These are phyloP conservation scores for Mylabris sibirica DNA, from an alignment of 2,888 invertebrate genomes.

Conservation along the genomic window DNA sequence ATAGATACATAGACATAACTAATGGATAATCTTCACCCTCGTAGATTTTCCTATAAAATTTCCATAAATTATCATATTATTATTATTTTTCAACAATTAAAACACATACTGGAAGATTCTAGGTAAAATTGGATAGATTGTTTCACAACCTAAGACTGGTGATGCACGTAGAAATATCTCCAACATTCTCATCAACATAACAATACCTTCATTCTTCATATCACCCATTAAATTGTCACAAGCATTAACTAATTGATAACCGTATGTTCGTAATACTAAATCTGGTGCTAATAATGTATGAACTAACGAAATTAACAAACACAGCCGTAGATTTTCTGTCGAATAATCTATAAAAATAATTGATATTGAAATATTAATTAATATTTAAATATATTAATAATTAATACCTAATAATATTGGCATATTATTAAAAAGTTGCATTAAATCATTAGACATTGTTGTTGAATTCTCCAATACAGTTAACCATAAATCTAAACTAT, in stretches of 20 bases:
- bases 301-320: conserved; percentile 82
- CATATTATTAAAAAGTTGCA: conserved; percentile 79
- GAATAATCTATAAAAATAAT: conserved; percentile 71
- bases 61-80: no score
- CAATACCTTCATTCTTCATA: conserved; percentile 76
- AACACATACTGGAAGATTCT: conserved; percentile 67
- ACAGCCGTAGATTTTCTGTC: conserved; percentile 80
- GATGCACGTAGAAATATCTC: conserved; percentile 79
- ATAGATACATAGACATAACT: conserved; percentile 80
- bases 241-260: conserved; percentile 73
- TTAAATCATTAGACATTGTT: conserved; percentile 69
- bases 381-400: no score
- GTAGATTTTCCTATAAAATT: conserved; percentile 68
- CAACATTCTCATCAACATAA: conserved; percentile 76
- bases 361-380: no score
- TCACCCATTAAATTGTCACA: conserved; percentile 80
- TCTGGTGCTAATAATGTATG: conserved; percentile 83
- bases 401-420: conserved; percentile 72
- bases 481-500: conserved; percentile 90
- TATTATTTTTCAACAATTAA: no score
- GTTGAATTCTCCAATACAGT: conserved; percentile 82
- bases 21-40: conserved; percentile 75
- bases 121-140: conserved; percentile 71
- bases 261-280: conserved; percentile 76
- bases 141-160: conserved; percentile 75